Base-by-base conservation (phyloP, 2,113 vertebrate species). In the Dasyprocta punctata region DNA sequence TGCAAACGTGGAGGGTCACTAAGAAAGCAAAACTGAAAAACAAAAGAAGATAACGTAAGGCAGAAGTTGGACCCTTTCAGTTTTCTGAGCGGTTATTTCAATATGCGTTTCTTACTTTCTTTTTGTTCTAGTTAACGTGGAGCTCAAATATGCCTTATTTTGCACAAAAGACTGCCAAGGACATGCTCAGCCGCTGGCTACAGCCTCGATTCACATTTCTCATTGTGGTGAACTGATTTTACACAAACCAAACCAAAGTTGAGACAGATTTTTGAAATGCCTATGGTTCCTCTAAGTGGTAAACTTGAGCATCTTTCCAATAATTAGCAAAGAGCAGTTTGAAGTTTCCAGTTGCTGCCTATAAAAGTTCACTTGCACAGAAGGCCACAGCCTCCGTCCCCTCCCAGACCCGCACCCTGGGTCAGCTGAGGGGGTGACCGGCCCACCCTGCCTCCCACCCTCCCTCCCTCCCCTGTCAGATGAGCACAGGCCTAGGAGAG, bases 111-210 rank as follows among this genome's bases (percentile, higher is more conserved):
- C 73, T 69, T 67, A 54, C 67, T 49, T 33, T 91, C 81, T 93
- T 80, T 80, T 16, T 73, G 17, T 94, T 93, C 49, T 33, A 97
- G 96, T 82, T 80, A 19, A 54, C 2, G 60, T 89, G 96, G 97
- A 94, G 75, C 93, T 94, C 96, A 82, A 67, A 73, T n/a, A 80
- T 49, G 54, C 96, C 97, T 89, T 96, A 86, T 92, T 97, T 96
- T 92, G 97, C 97, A 97, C 97, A 96, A 82, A 85, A 96, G 93
- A 97, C 92, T 69, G 61, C 96, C 96, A 89, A 86, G 85, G n/a
- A n/a, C n/a, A n/a, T n/a, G 69, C 89, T 89, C 95, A 90, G 95
- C 97, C 80, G 90, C 96, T 96, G 96, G 89, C 94, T 89, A 71
- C 92, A 92, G 86, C 95, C 95, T 96, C 16, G 0, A 92, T 52